phyloP scores from a whole-genome alignment of 2,888 invertebrate species.

The Monochamus alternatus region DNA sequence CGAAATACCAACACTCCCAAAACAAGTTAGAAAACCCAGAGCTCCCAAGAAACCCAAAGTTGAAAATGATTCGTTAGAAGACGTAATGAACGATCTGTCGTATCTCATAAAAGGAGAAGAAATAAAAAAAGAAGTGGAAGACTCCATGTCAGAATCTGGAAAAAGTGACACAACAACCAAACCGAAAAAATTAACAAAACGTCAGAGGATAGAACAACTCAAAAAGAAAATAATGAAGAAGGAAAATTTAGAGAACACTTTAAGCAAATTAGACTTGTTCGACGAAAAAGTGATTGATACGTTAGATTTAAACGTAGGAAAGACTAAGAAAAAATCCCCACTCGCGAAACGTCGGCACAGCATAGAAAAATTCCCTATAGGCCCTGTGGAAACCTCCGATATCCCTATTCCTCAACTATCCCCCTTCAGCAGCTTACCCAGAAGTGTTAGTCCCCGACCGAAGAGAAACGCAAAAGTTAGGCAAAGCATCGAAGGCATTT shows the following conservation, averaged over 20 bases:
- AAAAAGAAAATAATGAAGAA: conserved; percentile 64
- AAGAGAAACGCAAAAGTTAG: conserved; percentile 61
- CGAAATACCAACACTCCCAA: conserved; percentile 45
- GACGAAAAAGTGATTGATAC: conserved; percentile 68
- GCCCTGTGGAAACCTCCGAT: conserved; percentile 52
- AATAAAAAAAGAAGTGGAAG: conserved; percentile 57
- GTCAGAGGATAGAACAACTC: conserved; percentile 56
- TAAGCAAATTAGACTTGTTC: conserved; percentile 63
- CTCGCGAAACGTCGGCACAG: conserved; percentile 66
- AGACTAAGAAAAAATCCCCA: conserved; percentile 59
- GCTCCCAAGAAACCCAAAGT: conserved; percentile 52
- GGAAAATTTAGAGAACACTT: conserved; percentile 65
- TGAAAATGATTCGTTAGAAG: conserved; percentile 63
- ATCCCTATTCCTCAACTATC: conserved; percentile 45
- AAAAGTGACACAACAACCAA: conserved; percentile 59
- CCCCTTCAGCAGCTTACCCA: conserved; percentile 61
- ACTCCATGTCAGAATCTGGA: conserved; percentile 57
- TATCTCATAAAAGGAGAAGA: conserved; percentile 61
- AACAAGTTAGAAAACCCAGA: conserved; percentile 49
- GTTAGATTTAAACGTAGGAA: conserved; percentile 68
- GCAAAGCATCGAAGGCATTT: conserved; percentile 61
- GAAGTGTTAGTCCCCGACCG: conserved; percentile 64
- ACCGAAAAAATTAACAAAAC: conserved; percentile 60
- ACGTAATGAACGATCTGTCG: conserved; percentile 66
- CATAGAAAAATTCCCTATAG: conserved; percentile 68